These are phyloP conservation scores for Spilarctia lutea DNA, from an alignment of 2,888 invertebrate genomes.

Conservation along the genomic window DNA sequence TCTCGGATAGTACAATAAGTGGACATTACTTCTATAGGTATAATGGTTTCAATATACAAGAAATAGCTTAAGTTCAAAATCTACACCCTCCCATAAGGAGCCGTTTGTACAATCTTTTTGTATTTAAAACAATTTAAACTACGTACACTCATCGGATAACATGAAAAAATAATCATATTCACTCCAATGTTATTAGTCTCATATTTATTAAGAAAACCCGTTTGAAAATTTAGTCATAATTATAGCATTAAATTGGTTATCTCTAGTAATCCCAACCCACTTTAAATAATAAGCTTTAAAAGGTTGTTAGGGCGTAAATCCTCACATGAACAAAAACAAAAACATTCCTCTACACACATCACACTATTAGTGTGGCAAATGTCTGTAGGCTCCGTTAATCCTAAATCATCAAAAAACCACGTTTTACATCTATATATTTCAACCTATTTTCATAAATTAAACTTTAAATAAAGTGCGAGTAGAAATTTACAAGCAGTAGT, in stretches of 20 bases:
- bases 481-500: constrained; percentile 1
- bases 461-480: background rate
- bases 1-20: too few species aligned
- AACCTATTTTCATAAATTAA: background rate
- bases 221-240: background rate
- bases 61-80: too few species aligned
- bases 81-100: too few species aligned
- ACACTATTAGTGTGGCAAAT: background rate
- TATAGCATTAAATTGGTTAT: background rate
- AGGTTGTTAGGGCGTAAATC: background rate
- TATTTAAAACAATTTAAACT: too few species aligned
- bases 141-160: too few species aligned
- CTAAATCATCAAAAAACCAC: background rate
- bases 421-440: background rate
- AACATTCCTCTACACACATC: background rate
- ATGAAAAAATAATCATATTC: too few species aligned
- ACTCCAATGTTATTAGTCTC: too few species aligned
- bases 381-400: background rate
- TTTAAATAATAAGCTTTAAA: background rate
- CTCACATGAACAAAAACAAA: background rate
- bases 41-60: too few species aligned
- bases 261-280: background rate
- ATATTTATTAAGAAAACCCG: background rate
- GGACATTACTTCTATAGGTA: too few species aligned
- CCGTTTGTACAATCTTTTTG: too few species aligned